phyloP scores from a whole-genome alignment of 2,888 invertebrate genomes.

The Serripes groenlandicus region DNA sequence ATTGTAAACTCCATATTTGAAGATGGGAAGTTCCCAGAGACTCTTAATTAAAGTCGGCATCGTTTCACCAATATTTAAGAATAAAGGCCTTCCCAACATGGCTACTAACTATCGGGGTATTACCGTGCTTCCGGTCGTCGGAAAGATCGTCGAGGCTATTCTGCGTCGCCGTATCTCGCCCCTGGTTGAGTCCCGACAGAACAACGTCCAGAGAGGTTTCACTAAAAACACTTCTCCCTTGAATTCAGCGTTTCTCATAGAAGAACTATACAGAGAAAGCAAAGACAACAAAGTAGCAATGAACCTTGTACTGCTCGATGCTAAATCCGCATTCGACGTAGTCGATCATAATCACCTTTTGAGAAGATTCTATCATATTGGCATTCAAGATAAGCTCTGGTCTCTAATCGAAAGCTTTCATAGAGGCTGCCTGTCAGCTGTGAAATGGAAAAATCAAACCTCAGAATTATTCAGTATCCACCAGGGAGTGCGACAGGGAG shows the following conservation, averaged over 20 bases:
- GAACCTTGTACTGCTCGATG: neutral
- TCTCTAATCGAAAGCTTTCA: neutral
- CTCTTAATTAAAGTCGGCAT: neutral
- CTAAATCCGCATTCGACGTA: conserved; percentile 3
- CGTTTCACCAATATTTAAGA: neutral
- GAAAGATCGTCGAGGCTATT: neutral
- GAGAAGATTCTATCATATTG: neutral
- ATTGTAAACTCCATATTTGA: neutral
- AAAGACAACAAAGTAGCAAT: neutral
- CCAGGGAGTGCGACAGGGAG: conserved; percentile 11
- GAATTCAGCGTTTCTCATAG: neutral
- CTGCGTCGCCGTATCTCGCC: neutral
- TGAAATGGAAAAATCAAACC: neutral
- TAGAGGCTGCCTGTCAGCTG: neutral
- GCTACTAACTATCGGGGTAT: neutral
- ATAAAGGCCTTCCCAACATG: neutral
- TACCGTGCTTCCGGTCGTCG: neutral
- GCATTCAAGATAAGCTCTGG: neutral
- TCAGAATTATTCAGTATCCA: neutral
- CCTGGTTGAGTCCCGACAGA: neutral
- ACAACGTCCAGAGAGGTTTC: neutral
- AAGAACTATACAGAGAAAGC: neutral
- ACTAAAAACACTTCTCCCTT: conserved; percentile 3
- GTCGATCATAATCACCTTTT: neutral
- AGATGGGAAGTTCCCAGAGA: neutral